phyloP scores from a whole-genome alignment of 53 echinoderm and acorn worm genomes.

The Apostichopus leukothele region DNA sequence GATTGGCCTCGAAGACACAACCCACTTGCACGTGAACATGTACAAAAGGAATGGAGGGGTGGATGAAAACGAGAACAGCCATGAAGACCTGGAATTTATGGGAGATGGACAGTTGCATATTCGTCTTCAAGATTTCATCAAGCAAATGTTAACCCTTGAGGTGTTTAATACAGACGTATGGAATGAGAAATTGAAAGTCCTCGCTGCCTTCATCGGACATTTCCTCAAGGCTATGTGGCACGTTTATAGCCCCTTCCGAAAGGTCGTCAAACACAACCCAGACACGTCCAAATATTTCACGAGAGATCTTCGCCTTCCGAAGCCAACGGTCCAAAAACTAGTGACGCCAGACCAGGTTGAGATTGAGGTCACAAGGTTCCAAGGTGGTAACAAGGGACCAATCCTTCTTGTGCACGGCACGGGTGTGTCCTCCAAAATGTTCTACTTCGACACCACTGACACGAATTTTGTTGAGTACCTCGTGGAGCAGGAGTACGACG shows the following conservation, averaged over 20 bases:
- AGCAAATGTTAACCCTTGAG: constrained; percentile 62
- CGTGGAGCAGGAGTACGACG: constrained; percentile 58
- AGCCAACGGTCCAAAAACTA: constrained; percentile 35
- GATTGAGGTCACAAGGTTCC: constrained; percentile 52
- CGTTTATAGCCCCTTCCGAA: constrained; percentile 61
- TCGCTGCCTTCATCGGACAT: constrained; percentile 55
- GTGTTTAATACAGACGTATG: constrained; percentile 56
- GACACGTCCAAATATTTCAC: constrained; percentile 33
- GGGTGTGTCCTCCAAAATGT: constrained; percentile 65
- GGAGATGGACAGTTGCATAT: constrained; percentile 60
- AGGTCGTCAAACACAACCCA: constrained; percentile 47
- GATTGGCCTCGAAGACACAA: constrained; percentile 69
- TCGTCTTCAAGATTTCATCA: constrained; percentile 61
- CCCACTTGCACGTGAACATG: constrained; percentile 54
- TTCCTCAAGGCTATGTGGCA: constrained; percentile 67
- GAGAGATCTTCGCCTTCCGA: constrained; percentile 29
- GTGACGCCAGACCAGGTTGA: constrained; percentile 51
- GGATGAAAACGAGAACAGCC: constrained; percentile 20
- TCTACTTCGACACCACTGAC: constrained; percentile 59
- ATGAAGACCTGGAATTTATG: constrained; percentile 25
- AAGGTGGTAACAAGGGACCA: constrained; percentile 59
- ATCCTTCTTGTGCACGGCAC: constrained; percentile 62
- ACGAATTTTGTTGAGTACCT: constrained; percentile 62
- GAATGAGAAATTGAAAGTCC: constrained; percentile 55
- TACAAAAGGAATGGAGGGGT: constrained; percentile 21